Conservation (phyloP, 2,113 vertebrate species). For the Bufo bufo region DNA sequence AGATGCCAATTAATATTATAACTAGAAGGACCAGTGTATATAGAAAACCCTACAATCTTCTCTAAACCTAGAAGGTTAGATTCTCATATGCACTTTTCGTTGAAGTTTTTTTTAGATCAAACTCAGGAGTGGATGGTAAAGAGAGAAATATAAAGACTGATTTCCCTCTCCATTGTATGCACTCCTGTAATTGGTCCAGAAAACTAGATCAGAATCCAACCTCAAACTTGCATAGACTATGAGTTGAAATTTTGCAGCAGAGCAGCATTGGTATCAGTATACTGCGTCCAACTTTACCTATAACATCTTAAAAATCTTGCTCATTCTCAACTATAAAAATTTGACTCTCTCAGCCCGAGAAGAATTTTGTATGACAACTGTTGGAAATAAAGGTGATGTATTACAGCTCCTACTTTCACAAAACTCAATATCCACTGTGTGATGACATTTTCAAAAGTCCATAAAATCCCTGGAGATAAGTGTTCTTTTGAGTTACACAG, state of each 20-base stretch:
- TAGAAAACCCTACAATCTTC: no score
- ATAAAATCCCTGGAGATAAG: slow-evolving; percentile 37
- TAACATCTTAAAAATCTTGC: background rate
- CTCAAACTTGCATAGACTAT: background rate
- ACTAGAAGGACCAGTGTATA: no score
- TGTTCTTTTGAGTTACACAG: background rate
- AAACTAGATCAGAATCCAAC: background rate
- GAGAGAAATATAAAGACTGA: no score
- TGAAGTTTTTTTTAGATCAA: no score
- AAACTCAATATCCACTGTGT: slow-evolving; percentile 14
- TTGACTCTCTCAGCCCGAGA: background rate
- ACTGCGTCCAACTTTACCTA: background rate
- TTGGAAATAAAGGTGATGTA: slow-evolving; percentile 37
- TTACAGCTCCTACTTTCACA: slow-evolving; percentile 19
- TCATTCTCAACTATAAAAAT: slow-evolving; percentile 5
- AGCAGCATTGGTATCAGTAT: background rate
- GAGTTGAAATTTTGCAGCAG: background rate
- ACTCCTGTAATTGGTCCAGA: no score
- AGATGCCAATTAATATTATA: no score
- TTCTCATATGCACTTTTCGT: no score
- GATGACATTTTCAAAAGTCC: slow-evolving; percentile 28
- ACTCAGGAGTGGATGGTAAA: no score
- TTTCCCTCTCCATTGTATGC: no score
- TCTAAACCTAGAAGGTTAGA: no score
- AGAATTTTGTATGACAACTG: slow-evolving; percentile 16